Evolutionary conservation across 2,113 vertebrate species (phyloP), one percentile per base, ranked within the genome.

Genomic region (Pseudopodoces humilis): DNA sequence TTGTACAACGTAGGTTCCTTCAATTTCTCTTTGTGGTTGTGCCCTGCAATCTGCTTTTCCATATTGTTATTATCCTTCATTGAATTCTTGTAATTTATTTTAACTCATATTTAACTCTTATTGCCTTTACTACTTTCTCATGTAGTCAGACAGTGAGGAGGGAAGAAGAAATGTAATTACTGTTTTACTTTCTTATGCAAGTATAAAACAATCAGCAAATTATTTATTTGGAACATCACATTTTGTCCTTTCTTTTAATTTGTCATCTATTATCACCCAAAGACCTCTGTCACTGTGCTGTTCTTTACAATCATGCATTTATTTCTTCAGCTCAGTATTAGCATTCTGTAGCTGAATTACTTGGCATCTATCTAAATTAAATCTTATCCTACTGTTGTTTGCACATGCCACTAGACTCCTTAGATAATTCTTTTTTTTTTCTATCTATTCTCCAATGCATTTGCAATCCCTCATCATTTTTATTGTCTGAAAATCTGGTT

Each of bases 291-390:
- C 85, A 92, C 69, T 60, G 64, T 37, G 18, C 86, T 56, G 46
- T 81, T 96, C 56, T 82, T 95, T 89, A 81, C 46, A 88, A 79
- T 79, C 86, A 83, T 18, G 27, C 74, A 81, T 88, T 95, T 94
- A 90, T 77, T 97, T 92, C 77, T 91, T 85, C 81, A 90, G 72
- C 83, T 72, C 62, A 55, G 64, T 81, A 96, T 96, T 96, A 94
- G 78, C 90, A 94, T 96, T 96, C 77, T 62, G 37, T 86, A 74
- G 94, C 64, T 88, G 90, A 96, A 95, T 83, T 92, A 94, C 81
- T 91, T 56, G 60, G 88, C 91, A 92, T 88, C 94, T 97, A 96
- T 97, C 96, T 97, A 97, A 97, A 97, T 97, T 96, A 97, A 97
- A 97, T 97, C 94, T 96, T 88, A 94, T 74, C 86, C 91, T 75